Evolutionary conservation across 2,113 vertebrate species (phyloP), one percentile per base, ranked within the genome.

Genomic region (Elanus axillaris): DNA sequence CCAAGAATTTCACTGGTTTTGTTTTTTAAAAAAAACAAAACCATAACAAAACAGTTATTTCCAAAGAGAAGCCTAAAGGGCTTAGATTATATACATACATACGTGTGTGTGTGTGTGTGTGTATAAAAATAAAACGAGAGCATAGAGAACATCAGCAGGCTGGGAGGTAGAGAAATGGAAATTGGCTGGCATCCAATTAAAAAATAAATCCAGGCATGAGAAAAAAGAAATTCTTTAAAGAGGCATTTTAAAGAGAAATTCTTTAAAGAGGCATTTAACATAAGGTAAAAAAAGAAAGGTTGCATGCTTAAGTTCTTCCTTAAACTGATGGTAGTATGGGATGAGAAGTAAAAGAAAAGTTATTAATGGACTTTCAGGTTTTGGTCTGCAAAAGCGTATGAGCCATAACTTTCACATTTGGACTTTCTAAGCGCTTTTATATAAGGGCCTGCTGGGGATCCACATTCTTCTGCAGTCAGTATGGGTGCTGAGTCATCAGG

Each of bases 401-500:
- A 88, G 36, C 78, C 5, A 0, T 50, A 73, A 88, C 42, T 82
- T 85, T 76, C 13, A 66, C 0, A 1, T 83, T 85, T 76, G 62
- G 87, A 56, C 80, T 79, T 93, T 85, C 60, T 20, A 82, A 87
- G 47, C 36, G 25, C 75, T 96, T 95, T 86, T 68, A 75, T 79
- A 22, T 29, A 87, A 75, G 87, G 73, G 69, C 87, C 89, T 91
- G 55, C 83, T 89, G 63, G 81, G 77, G 81, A 76, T 88, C 66
- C 38, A 58, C 62, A 81, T 95, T 96, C 85, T 91, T 93, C 84
- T 91, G 78, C 85, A 92, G 90, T 83, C 88, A 64, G 71, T 58
- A 62, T 80, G 84, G 84, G 77, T 96, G 93, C 85, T 92, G 90
- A 94, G 78, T 93, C 93, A 95, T 90, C 88, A 95, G 92, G 85